These are phyloP conservation scores for Propsilocerus akamusi DNA, from an alignment of 1,140 invertebrate species.

Conservation along the genomic window DNA sequence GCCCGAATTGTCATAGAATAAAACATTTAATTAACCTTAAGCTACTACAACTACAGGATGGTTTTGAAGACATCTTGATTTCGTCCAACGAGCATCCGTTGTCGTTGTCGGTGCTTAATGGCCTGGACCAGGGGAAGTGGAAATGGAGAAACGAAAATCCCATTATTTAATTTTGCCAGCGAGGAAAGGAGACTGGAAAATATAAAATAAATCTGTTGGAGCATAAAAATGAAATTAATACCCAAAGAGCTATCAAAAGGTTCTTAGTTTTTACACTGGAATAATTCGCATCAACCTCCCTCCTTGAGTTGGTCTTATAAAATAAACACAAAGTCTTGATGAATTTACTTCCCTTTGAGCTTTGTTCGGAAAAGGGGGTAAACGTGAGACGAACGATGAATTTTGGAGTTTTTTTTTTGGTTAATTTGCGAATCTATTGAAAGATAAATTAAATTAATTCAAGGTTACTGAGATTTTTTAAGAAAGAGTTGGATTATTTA, in stretches of 20 bases:
- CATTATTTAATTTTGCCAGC: conserved; percentile 1
- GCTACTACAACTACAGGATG: background rate
- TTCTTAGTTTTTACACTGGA: background rate
- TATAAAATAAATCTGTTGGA: conserved; percentile 4
- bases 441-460: too few relatives aligned
- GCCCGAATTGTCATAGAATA: background rate
- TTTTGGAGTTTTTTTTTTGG: too few relatives aligned
- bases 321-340: too few relatives aligned
- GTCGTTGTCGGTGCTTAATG: background rate
- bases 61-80: conserved; percentile 1
- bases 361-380: too few relatives aligned
- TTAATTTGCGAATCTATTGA: too few relatives aligned
- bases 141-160: background rate
- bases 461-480: too few relatives aligned
- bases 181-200: background rate
- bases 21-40: conserved; percentile 4
- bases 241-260: conserved; percentile 1
- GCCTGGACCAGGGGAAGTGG: background rate
- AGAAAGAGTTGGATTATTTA: too few relatives aligned
- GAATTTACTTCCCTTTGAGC: background rate
- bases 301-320: too few relatives aligned
- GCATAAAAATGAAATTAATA: conserved; percentile 4
- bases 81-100: background rate
- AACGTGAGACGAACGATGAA: too few relatives aligned
- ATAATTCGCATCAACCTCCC: too few relatives aligned